Evolutionary conservation across 1,140 invertebrate genomes (phyloP), one percentile per base, ranked within the genome.

Genomic region (Sitobion miscanthi): DNA sequence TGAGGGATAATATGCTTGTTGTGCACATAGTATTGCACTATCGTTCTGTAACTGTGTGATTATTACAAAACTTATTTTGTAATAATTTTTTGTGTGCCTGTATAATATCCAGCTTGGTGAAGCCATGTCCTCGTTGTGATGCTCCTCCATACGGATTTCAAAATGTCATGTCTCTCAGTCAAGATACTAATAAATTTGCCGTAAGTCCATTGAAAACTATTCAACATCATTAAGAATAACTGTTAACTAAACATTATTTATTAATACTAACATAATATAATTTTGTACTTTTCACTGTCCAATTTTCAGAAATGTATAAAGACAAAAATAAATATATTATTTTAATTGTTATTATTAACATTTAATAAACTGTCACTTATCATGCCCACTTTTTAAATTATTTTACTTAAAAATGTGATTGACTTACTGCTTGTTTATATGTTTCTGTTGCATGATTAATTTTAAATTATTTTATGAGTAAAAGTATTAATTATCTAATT

Each of bases 101-200:
- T 91, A 86, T 45, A 83, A 87, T 93, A 88, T 94, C 23, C 95
- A 98, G 98, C 95, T 96, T 98, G 94, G 95, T 95, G 94, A 96
- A 97, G 93, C 98, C 98, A 62, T 99, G 99, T 95, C 95, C 96
- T 82, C 96, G 96, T 45, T 99, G 99, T 96, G 98, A 97, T 90
- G 97, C 98, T 94, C 98, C 99, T 94, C 98, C 99, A 30, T 99
- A 99, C 95, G 98, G 98, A 94, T 99, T 97, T 96, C 97, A 97
- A 94, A 98, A 99, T 96, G 97, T 98, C 95, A 98, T 99, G 97
- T 96, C 96, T 90, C 96, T 99, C 82, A 98, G 97, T 95, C 96
- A 96, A 94, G 96, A 99, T 95, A 98, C 98, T 8, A 95, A 95
- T 94, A 94, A 94, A 94, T 97, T 97, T 95, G 96, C 96, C 94